Evolutionary conservation across 2,888 invertebrate species (phyloP), one percentile per base, ranked within the genome.

Genomic region (Urechis unicinctus): DNA sequence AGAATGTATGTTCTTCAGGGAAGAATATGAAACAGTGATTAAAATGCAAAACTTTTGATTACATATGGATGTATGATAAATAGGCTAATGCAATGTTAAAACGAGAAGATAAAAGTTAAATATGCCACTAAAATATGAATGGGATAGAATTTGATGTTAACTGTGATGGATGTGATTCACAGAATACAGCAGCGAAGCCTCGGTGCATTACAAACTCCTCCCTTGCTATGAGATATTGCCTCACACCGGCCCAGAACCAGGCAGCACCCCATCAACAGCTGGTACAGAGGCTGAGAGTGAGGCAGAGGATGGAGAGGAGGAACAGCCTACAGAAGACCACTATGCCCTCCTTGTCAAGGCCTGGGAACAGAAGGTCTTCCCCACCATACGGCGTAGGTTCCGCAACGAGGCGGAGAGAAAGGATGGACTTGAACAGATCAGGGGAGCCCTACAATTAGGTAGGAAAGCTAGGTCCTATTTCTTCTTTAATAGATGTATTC

Each of bases 301-400:
- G 43, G 47, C 62, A 17, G 72, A 73, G 44, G 77, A 76, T 47
- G 64, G 64, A 31, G 73, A 71, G 31, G 75, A 74, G n/a, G 74
- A 73, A 26, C 61, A 68, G 21, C 61, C 62, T 1, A 61, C 66
- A 13, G 75, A 77, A 59, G 77, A 77, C 55, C 72, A 77, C 61
- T 72, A 78, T 54, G 71, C 73, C 1, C 65, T 78, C 44, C 68
- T 78, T 1, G 76, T 78, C 31, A 76, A 74, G 60, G 75, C 78
- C 2, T 78, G 78, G 78, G 78, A 78, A 60, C 74, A 74, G 62
- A 73, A 75, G 56, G 78, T 78, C 29, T 76, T 76, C 61, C 76
- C 78, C 28, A 69, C 74, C 43, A 78, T 78, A 48, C 57, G 76
- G 9, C 57, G 78, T 24, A 59, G 78, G 29, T 78, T 78, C 62